A percentile compares a stretch with the other conserved stretches of the same genome.
phyloP scores from a whole-genome alignment of 2,888 invertebrate species.

The Agriopis marginaria region DNA sequence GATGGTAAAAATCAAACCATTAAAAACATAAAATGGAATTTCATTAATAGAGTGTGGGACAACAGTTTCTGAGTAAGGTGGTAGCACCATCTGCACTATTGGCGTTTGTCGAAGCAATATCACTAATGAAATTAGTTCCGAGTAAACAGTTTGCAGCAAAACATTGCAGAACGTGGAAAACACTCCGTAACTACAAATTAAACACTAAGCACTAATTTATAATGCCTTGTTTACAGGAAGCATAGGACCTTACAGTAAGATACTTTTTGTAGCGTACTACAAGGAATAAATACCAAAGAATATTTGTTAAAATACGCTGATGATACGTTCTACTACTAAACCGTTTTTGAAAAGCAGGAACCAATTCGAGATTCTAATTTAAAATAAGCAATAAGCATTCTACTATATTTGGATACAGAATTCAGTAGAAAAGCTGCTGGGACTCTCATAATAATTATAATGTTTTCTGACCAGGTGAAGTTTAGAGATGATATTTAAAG shows the following conservation, averaged over 20 bases:
- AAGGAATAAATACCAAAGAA: no score
- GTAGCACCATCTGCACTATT: slow-evolving; percentile 30
- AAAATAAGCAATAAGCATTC: no score
- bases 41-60: slow-evolving; percentile 7
- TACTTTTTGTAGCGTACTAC: no score
- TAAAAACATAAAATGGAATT: not conserved
- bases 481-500: no score
- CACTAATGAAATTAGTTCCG: slow-evolving; percentile 29
- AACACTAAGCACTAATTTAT: not conserved
- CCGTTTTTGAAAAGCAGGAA: not conserved
- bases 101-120: slow-evolving; percentile 29
- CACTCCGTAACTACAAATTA: not conserved
- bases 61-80: slow-evolving; percentile 9
- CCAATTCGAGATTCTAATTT: not conserved
- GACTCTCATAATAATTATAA: no score
- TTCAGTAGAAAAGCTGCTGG: no score
- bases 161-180: slow-evolving; percentile 5
- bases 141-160: slow-evolving; percentile 13
- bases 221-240: slow-evolving; percentile 2
- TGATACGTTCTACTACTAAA: no score
- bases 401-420: no score
- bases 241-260: no score
- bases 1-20: no score
- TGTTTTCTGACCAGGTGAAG: no score
- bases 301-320: no score